Evolutionary conservation across 1,140 invertebrate genomes (phyloP).

Genomic region (Neelides sp.): DNA sequence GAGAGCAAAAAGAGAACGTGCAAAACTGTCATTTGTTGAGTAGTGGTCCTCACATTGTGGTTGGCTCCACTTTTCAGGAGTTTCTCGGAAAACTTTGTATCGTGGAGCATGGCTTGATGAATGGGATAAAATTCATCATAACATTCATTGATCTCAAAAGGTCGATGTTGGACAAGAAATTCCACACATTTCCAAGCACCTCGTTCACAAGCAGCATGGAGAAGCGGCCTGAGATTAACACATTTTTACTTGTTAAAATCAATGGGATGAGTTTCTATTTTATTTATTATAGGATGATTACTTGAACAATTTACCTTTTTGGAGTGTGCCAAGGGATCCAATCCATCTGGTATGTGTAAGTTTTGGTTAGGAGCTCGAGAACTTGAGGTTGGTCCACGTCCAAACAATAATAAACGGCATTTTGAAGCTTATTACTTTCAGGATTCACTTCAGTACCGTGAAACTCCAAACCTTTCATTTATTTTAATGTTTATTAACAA

Average conservation of each 20-base stretch:
- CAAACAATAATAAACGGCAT: conserved; percentile 57
- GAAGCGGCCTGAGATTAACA: conserved; percentile 4
- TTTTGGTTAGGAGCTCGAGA: conserved; percentile 36
- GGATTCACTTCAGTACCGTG: not conserved
- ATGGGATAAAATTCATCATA: conserved; percentile 65
- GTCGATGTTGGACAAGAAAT: conserved; percentile 48
- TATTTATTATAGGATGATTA: too few relatives aligned
- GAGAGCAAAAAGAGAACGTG: conserved; percentile 46
- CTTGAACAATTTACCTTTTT: conserved; percentile 46
- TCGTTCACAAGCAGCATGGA: conserved; percentile 53
- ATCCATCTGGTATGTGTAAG: conserved; percentile 44
- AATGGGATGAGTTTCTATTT: too few relatives aligned
- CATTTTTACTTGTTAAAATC: conserved; percentile 16
- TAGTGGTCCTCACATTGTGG: conserved; percentile 47
- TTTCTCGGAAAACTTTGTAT: conserved; percentile 26
- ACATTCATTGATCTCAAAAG: conserved; percentile 57
- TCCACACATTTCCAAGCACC: conserved; percentile 58
- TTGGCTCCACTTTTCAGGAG: conserved; percentile 16
- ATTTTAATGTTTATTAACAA: not conserved
- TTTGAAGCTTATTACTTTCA: conserved; percentile 48
- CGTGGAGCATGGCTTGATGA: conserved; percentile 42
- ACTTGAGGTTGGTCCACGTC: conserved; percentile 36
- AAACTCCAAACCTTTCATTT: not conserved
- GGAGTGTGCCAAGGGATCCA: conserved; percentile 49
- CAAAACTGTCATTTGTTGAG: conserved; percentile 57